A percentile compares a stretch with the other conserved stretches of the same genome.
These are phyloP conservation scores for Magallana nippona DNA, from an alignment of 2,888 invertebrate species.

Conservation along the genomic window DNA sequence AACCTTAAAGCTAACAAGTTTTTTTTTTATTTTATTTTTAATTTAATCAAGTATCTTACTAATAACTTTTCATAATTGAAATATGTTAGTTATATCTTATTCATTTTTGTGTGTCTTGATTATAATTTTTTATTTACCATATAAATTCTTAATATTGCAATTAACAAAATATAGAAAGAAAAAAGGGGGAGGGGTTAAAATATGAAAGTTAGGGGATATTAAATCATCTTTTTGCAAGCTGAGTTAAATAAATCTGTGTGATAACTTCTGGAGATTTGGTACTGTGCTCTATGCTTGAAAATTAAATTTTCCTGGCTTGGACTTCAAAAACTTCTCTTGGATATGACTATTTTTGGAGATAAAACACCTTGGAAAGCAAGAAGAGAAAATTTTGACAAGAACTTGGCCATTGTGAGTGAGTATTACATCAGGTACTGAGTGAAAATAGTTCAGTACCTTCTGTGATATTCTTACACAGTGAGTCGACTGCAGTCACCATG, in stretches of 20 bases:
- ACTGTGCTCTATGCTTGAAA: background rate
- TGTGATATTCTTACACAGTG: slow-evolving; percentile 88
- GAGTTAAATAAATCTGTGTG: background rate
- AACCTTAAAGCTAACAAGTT: too few relatives aligned
- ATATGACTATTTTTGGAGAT: background rate
- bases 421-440: slow-evolving; percentile 99
- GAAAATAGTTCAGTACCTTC: slow-evolving; percentile 86
- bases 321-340: background rate
- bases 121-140: too few relatives aligned
- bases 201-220: background rate
- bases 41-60: too few relatives aligned
- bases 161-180: too few relatives aligned
- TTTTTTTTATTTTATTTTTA: too few relatives aligned
- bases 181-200: too few relatives aligned
- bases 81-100: too few relatives aligned
- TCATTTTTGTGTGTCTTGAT: too few relatives aligned
- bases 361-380: background rate
- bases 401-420: slow-evolving; percentile 83
- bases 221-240: slow-evolving; percentile 15
- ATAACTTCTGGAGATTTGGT: slow-evolving; percentile 13
- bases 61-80: too few relatives aligned
- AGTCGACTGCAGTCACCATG: slow-evolving; percentile 25
- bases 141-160: too few relatives aligned
- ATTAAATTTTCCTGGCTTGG: slow-evolving; percentile 9
- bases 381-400: background rate